Evolutionary conservation across 2,888 invertebrate species (phyloP).

Genomic region (Macroteleia sp.): DNA sequence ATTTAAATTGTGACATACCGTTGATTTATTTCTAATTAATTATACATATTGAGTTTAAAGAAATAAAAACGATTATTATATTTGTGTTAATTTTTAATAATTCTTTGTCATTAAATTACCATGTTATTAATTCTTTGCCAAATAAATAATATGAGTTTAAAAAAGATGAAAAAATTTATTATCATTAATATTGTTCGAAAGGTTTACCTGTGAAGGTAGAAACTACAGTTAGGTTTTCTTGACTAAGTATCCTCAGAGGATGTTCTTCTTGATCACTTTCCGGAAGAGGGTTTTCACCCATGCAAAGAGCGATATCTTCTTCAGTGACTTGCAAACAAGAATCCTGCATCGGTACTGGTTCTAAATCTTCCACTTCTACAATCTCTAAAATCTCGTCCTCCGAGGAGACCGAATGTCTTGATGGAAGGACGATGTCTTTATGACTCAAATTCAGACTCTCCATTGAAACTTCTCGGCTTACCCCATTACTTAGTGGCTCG

Average conservation of each 20-base stretch:
- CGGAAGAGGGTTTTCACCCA: constrained; percentile 89
- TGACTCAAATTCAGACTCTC: constrained; percentile 91
- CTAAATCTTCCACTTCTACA: constrained; percentile 91
- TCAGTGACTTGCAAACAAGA: constrained; percentile 95
- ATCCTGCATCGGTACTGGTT: constrained; percentile 94
- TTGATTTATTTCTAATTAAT: too few relatives aligned
- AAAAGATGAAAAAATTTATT: too few relatives aligned
- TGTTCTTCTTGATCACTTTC: constrained; percentile 92
- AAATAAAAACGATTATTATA: too few relatives aligned
- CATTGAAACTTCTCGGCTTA: constrained; percentile 91
- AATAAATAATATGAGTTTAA: too few relatives aligned
- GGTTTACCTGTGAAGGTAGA: constrained; percentile 93
- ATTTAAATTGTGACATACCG: too few relatives aligned
- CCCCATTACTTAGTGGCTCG: constrained; percentile 88
- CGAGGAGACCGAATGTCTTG: constrained; percentile 86
- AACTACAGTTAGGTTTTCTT: constrained; percentile 95
- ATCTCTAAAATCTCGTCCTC: constrained; percentile 92
- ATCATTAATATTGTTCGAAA: too few relatives aligned
- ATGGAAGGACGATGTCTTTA: constrained; percentile 88
- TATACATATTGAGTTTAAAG: too few relatives aligned
- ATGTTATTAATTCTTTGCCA: too few relatives aligned
- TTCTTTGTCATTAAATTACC: too few relatives aligned
- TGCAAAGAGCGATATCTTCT: constrained; percentile 95
- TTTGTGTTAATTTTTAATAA: too few relatives aligned
- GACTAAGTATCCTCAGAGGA: constrained; percentile 94